phyloP scores from a whole-genome alignment of 2,888 invertebrate genomes.

The Diabrotica balteata region DNA sequence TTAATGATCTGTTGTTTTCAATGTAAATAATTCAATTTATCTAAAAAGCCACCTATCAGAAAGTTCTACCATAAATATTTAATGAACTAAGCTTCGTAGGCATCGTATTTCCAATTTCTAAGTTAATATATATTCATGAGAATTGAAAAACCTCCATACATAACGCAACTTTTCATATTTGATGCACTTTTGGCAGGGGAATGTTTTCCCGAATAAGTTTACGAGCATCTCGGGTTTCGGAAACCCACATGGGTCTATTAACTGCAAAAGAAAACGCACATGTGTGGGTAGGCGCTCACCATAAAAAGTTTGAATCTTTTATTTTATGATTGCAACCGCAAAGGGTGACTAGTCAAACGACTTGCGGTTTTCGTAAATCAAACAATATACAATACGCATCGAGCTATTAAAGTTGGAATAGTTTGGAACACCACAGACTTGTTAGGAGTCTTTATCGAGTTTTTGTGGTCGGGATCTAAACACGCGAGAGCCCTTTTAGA shows the following conservation, averaged over 20 bases:
- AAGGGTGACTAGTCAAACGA: conserved; percentile 54
- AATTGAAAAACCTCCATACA: conserved; percentile 13
- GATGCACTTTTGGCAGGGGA: conserved; percentile 45
- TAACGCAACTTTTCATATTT: conserved; percentile 37
- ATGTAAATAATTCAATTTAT: too few species aligned
- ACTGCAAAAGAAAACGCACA: conserved; percentile 37
- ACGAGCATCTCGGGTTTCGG: conserved; percentile 39
- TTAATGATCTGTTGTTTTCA: too few species aligned
- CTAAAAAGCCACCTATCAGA: too few species aligned
- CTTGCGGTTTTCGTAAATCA: conserved; percentile 56
- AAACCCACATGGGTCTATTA: conserved; percentile 48
- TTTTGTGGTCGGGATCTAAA: conserved; percentile 48
- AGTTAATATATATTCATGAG: conserved; percentile 39
- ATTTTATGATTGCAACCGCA: conserved; percentile 42
- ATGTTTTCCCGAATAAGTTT: conserved; percentile 41
- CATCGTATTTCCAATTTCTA: conserved; percentile 23
- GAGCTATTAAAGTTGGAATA: conserved; percentile 54
- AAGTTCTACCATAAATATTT: background rate
- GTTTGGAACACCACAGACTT: conserved; percentile 45
- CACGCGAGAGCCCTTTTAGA: conserved; percentile 42
- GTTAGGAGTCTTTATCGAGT: conserved; percentile 45
- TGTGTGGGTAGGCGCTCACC: conserved; percentile 25
- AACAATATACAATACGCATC: conserved; percentile 48
- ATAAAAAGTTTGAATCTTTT: conserved; percentile 31
- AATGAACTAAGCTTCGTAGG: background rate